A percentile compares a stretch with the other conserved stretches of the same genome.
Evolutionary conservation across 2,797 vertebrate species (phyloP).

Genomic region (Galago senegalensis): DNA sequence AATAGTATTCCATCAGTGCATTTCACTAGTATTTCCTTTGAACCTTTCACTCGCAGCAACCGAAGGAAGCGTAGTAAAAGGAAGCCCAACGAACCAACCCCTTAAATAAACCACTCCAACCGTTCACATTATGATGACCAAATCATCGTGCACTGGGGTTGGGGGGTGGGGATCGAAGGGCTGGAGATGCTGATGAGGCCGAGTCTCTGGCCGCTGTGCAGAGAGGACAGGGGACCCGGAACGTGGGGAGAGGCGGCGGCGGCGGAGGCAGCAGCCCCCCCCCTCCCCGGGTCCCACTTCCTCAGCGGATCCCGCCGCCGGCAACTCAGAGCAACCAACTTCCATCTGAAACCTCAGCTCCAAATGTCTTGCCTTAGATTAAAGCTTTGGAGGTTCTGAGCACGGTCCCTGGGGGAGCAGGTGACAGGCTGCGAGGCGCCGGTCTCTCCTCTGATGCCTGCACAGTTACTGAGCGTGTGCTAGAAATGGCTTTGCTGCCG

Average conservation of each 20-base stretch:
- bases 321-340: neutral
- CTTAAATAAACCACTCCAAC: neutral
- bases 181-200: neutral
- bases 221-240: neutral
- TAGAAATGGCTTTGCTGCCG: constrained; percentile 10
- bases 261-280: neutral
- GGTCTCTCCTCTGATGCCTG: neutral
- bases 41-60: neutral
- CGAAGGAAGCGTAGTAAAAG: neutral
- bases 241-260: neutral
- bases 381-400: neutral
- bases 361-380: neutral
- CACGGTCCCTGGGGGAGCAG: neutral
- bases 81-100: neutral
- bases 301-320: neutral
- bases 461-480: neutral
- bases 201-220: neutral
- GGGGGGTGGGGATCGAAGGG: neutral
- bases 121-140: neutral
- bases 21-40: constrained; percentile 57
- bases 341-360: neutral
- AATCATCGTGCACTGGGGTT: neutral
- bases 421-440: neutral
- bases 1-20: constrained; percentile 19
- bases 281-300: neutral